Percentiles rank a stretch among this genome's conserved stretches.
These are phyloP conservation scores for Thamnophis elegans DNA, from an alignment of 2,797 vertebrate genomes.

Conservation along the genomic window DNA sequence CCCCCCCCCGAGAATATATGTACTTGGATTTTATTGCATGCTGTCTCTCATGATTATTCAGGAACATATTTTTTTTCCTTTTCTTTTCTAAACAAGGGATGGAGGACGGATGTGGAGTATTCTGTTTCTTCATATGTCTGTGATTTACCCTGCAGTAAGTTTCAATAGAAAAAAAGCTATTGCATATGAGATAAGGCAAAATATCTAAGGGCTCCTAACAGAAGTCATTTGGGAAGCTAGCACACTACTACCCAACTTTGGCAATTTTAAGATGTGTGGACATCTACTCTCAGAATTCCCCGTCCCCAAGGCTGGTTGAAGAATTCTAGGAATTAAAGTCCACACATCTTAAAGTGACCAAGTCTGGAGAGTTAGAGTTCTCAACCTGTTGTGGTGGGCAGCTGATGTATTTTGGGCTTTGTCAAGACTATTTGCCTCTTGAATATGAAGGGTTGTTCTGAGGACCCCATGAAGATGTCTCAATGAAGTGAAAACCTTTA, in stretches of 20 bases:
- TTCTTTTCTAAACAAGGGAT: constrained; percentile 62
- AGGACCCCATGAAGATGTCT: background rate
- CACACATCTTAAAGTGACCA: background rate
- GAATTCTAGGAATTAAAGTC: background rate
- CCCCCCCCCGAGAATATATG: background rate
- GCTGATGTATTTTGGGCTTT: background rate
- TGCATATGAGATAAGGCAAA: too few species aligned
- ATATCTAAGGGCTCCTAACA: background rate
- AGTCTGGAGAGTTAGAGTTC: background rate
- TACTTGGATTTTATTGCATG: background rate
- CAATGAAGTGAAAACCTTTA: background rate
- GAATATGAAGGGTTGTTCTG: background rate
- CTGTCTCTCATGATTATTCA: background rate
- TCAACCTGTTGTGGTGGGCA: background rate
- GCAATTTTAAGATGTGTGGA: background rate
- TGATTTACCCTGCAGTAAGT: constrained; percentile 66
- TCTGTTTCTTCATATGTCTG: constrained; percentile 70
- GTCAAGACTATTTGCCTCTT: background rate
- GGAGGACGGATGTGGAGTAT: constrained; percentile 70
- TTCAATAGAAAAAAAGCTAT: background rate
- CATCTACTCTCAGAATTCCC: background rate
- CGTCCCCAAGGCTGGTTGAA: background rate
- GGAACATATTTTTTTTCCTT: constrained; percentile 39
- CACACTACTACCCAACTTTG: background rate
- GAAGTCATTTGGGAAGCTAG: background rate